Evolutionary conservation across 2,888 invertebrate genomes (phyloP).

Genomic region (Diabrotica balteata): DNA sequence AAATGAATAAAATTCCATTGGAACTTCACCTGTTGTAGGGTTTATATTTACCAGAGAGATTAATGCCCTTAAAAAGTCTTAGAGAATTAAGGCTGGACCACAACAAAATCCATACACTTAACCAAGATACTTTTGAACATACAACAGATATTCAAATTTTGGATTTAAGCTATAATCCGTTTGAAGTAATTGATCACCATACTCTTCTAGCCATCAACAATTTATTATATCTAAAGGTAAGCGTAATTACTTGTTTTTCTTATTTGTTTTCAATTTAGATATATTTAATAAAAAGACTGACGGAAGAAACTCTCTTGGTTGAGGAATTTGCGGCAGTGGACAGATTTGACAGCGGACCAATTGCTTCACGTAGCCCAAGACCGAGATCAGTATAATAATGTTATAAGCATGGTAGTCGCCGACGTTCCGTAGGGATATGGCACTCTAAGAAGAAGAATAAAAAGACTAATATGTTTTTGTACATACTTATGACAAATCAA

Average conservation of each 20-base stretch:
- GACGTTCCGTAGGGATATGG: too few relatives aligned
- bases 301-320: too few relatives aligned
- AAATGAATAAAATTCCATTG: too few relatives aligned
- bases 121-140: slow-evolving; percentile 79
- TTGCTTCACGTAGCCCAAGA: too few relatives aligned
- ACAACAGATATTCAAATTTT: slow-evolving; percentile 70
- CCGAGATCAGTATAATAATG: too few relatives aligned
- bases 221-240: slow-evolving; percentile 70
- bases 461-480: not conserved
- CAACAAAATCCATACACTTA: slow-evolving; percentile 75
- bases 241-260: not conserved
- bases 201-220: slow-evolving; percentile 72
- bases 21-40: slow-evolving; percentile 62
- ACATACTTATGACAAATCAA: too few relatives aligned
- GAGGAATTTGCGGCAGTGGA: too few relatives aligned
- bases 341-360: too few relatives aligned
- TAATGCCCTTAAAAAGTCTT: slow-evolving; percentile 68
- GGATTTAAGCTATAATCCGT: slow-evolving; percentile 76
- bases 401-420: too few relatives aligned
- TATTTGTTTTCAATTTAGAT: too few relatives aligned
- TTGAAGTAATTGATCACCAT: slow-evolving; percentile 70
- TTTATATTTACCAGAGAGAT: slow-evolving; percentile 64
- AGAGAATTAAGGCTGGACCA: slow-evolving; percentile 70
- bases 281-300: not conserved
- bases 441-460: too few relatives aligned